Conservation (phyloP, 2,113 vertebrate genomes). For the Rattus norvegicus region GRCr8 NC_086019.1:35815001-35815500, state of each 20-base stretch:
- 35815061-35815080: neutral
- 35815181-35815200: no score
- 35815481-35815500: neutral
- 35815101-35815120: no score
- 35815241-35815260: neutral
- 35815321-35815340: neutral
- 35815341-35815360: neutral
- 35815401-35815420: neutral
- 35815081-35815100: neutral
- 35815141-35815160: neutral
- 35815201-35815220: neutral
- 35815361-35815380: neutral
- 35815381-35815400: neutral
- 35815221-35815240: neutral
- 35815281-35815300: neutral
- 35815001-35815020: neutral
- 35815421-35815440: neutral
- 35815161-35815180: neutral
- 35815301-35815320: neutral
- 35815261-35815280: neutral
- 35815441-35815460: fast-evolving
- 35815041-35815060: neutral
- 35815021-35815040: neutral
- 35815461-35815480: neutral
- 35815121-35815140: neutral